Percentiles rank a stretch among this genome's conserved stretches.
Evolutionary conservation across 1,140 invertebrate genomes (phyloP).

Genomic region (Copidosoma floridanum): DNA sequence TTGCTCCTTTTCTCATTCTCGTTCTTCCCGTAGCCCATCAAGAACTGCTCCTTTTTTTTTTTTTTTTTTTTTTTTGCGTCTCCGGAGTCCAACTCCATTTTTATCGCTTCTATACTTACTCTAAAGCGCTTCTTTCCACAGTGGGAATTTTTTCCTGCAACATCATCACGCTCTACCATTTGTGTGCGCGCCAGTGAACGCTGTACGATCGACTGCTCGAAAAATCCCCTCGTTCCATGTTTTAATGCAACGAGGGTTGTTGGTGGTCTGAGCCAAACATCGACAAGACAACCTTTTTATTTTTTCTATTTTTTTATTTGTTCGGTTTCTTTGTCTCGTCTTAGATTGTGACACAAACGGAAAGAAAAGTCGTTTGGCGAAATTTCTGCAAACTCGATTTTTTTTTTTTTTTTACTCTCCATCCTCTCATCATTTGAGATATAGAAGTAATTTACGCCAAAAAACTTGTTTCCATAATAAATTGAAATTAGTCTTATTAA

Average conservation of each 20-base stretch:
- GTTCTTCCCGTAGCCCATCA: too few relatives aligned
- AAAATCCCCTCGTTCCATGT: slow-evolving; percentile 4
- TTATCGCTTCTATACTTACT: neutral
- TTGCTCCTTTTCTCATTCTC: too few relatives aligned
- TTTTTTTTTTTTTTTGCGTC: too few relatives aligned
- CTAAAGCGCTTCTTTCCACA: too few relatives aligned
- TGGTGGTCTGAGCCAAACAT: neutral
- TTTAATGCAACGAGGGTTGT: slow-evolving; percentile 8
- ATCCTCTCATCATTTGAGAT: neutral
- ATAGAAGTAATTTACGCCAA: neutral
- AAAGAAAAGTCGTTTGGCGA: neutral
- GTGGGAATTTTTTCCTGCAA: too few relatives aligned
- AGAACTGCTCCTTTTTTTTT: neutral
- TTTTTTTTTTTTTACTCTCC: too few relatives aligned
- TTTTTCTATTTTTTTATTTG: too few relatives aligned
- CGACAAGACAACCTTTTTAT: neutral
- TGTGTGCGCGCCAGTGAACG: too few relatives aligned
- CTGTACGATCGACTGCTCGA: neutral
- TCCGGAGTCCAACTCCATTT: neutral
- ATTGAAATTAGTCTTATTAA: neutral
- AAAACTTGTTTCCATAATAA: neutral
- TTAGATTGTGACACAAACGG: neutral
- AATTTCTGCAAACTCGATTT: neutral
- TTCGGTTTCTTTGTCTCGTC: neutral
- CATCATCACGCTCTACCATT: too few relatives aligned